Evolutionary conservation across 2,797 vertebrate genomes (phyloP).

Genomic region (Hydrolagus colliei): DNA sequence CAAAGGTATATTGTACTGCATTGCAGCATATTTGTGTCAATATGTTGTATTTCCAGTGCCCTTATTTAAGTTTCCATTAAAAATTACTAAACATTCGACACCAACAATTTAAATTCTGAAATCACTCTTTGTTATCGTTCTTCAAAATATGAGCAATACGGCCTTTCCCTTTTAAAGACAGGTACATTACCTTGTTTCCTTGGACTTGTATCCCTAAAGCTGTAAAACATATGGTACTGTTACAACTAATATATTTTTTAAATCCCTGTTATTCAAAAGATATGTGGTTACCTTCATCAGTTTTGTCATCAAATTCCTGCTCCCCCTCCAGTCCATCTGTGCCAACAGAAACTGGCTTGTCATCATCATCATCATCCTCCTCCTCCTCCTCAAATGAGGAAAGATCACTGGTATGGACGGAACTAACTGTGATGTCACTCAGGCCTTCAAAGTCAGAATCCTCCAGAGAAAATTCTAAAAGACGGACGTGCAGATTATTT

Average conservation of each 20-base stretch:
- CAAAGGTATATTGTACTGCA: too few relatives aligned
- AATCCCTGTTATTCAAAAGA: neutral
- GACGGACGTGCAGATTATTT: slow-evolving; percentile 26
- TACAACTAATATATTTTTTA: too few relatives aligned
- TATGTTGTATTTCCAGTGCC: too few relatives aligned
- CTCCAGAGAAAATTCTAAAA: slow-evolving; percentile 68
- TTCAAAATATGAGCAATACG: too few relatives aligned
- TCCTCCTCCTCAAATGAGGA: slow-evolving; percentile 92
- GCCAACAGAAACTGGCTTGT: slow-evolving; percentile 68
- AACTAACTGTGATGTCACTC: slow-evolving; percentile 95
- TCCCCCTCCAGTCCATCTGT: slow-evolving; percentile 54
- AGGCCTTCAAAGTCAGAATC: slow-evolving; percentile 92
- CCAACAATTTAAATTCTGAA: too few relatives aligned
- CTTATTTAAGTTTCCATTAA: too few relatives aligned
- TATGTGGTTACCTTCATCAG: slow-evolving; percentile 12
- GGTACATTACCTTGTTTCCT: neutral
- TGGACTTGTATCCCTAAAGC: neutral
- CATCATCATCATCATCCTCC: slow-evolving; percentile 56
- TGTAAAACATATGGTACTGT: too few relatives aligned
- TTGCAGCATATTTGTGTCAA: too few relatives aligned
- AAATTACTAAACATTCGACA: too few relatives aligned
- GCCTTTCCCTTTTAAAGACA: neutral
- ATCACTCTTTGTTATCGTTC: too few relatives aligned
- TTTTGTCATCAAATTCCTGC: neutral
- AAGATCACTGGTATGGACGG: slow-evolving; percentile 95